These are phyloP conservation scores for Solenodon paradoxus DNA, from an alignment of 2,113 vertebrate species.

Conservation along the genomic window DNA sequence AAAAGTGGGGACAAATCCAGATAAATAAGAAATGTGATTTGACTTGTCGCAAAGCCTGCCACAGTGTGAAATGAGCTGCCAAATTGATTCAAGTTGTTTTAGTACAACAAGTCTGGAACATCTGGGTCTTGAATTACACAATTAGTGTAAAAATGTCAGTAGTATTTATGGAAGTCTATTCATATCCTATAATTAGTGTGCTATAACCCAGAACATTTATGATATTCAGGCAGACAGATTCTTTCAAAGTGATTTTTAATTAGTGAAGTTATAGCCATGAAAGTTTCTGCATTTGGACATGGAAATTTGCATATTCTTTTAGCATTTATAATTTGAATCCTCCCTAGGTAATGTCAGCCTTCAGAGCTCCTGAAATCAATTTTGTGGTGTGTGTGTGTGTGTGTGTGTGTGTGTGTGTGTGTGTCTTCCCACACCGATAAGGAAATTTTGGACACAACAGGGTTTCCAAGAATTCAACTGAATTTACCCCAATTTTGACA, in stretches of 20 bases:
- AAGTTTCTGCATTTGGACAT: not conserved
- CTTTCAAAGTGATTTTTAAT: slow-evolving; percentile 49
- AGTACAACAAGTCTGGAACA: slow-evolving; percentile 59
- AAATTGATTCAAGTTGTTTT: slow-evolving; percentile 76
- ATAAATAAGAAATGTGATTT: slow-evolving; percentile 65
- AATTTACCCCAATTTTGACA: no score
- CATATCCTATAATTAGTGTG: slow-evolving; percentile 23
- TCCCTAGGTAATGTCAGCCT: not conserved
- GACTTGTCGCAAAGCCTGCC: slow-evolving; percentile 65
- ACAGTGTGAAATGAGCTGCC: slow-evolving; percentile 63
- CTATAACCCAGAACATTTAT: slow-evolving; percentile 56
- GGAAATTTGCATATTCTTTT: not conserved
- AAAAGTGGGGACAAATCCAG: slow-evolving; percentile 19
- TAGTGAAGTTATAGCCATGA: not conserved
- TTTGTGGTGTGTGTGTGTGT: no score
- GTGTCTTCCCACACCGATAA: no score
- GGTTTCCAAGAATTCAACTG: no score
- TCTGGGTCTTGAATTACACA: slow-evolving; percentile 64
- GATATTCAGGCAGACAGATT: slow-evolving; percentile 38
- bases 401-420: no score
- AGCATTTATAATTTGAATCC: not conserved
- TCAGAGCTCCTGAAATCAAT: no score
- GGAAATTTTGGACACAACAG: no score
- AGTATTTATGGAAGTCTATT: slow-evolving; percentile 67
- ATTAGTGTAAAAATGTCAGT: slow-evolving; percentile 70